Base-by-base conservation (phyloP, 2,797 vertebrate genomes). In the Nasua narica region DNA sequence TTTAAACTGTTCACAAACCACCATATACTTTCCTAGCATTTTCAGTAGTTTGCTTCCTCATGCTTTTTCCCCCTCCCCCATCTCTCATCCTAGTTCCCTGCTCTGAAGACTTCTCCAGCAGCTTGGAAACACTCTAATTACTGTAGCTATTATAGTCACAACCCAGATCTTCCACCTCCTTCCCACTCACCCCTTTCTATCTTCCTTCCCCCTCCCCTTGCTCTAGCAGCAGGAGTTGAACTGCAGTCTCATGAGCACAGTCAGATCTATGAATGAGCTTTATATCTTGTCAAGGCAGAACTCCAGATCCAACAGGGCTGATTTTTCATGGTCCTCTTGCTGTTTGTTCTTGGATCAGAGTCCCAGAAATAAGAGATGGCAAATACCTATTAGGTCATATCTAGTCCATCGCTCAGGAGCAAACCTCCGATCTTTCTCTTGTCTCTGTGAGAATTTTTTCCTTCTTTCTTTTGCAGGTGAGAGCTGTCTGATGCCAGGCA, bases 231-330 rank as follows among this genome's bases (percentile, higher is more conserved):
- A 95, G 96, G 96, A 97, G 95, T 92, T 97, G 97, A 97, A 95
- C 97, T 96, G 93, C 87, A 97, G 97, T 96, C 77, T 96, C 95
- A 91, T 93, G 94, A 97, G 90, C 96, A 90, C 97, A 97, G 98
- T 96, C 94, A 97, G 96, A 96, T 97, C 91, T 97, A 77, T 95
- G 96, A 98, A 90, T 96, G 93, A 98, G 96, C 95, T 94, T 96
- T 97, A 84, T 96, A 94, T 97, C 96, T 96, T 97, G 96, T 97
- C 94, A 92, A 87, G 97, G 93, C 74, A 93, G 92, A 97, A 90
- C 96, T 96, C 94, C 94, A 95, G 90, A 97, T 94, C 97, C 90
- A 95, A 23, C 92, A 96, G 91, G 62, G 95, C 74, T 94, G 90
- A 92, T 97, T 97, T 96, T 97, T 97, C 93, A 96, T 96, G 95